Conservation (phyloP, 2,113 vertebrate species). For the Melozone crissalis region DNA sequence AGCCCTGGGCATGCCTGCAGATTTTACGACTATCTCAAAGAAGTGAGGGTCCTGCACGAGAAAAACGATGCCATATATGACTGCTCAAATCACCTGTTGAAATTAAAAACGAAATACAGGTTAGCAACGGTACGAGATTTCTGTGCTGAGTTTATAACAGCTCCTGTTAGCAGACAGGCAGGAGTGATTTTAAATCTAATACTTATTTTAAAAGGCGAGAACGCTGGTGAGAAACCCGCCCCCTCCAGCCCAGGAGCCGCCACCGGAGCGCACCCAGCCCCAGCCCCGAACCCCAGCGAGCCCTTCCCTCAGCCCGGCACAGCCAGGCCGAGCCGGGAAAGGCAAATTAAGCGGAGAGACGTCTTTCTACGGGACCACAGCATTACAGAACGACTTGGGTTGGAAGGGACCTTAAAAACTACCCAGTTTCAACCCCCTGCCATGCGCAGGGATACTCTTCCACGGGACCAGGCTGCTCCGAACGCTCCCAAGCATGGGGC, state of each 20-base stretch:
- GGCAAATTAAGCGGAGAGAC: neutral
- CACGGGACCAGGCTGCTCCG: neutral
- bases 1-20: rapidly evolving
- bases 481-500: neutral
- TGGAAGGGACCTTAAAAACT: too few species aligned
- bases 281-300: rapidly evolving
- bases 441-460: neutral
- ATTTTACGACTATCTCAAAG: neutral
- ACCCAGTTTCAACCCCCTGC: neutral
- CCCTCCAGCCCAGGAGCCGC: rapidly evolving
- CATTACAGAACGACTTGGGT: neutral
- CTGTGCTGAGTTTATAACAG: neutral
- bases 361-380: too few species aligned
- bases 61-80: neutral
- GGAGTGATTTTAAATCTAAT: rapidly evolving
- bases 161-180: rapidly evolving
- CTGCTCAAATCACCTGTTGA: neutral
- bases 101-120: rapidly evolving
- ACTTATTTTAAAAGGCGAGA: rapidly evolving
- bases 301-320: rapidly evolving
- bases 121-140: rapidly evolving
- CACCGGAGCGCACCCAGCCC: rapidly evolving
- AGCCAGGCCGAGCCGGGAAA: rapidly evolving
- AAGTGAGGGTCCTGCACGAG: neutral
- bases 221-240: rapidly evolving